Conservation (phyloP, 1,140 invertebrate species). For the Drosophila yakuba region DNA sequence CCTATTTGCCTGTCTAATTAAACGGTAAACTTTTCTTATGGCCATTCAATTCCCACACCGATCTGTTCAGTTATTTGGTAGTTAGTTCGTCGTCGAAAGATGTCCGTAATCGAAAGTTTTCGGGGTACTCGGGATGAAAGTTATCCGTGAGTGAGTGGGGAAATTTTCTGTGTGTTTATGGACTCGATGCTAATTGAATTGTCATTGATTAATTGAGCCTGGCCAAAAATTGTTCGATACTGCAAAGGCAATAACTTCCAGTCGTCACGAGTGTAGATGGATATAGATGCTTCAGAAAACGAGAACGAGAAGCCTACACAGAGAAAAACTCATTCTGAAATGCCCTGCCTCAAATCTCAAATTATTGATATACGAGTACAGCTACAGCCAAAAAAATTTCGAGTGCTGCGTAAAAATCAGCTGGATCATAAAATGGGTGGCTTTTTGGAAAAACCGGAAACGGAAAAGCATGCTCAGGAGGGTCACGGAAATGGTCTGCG, state of each 20-base stretch:
- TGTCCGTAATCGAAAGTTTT: constrained; percentile 6
- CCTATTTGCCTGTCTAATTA: constrained; percentile 72
- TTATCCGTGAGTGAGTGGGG: constrained; percentile 8
- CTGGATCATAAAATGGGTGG: constrained; percentile 3
- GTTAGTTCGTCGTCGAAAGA: constrained; percentile 7
- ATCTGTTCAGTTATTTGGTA: constrained; percentile 11
- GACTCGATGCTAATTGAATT: constrained; percentile 51
- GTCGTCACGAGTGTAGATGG: background rate
- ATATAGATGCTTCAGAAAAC: constrained; percentile 4
- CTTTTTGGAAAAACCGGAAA: constrained; percentile 18
- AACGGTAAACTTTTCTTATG: constrained; percentile 71
- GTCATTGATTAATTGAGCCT: constrained; percentile 47
- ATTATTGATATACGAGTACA: background rate
- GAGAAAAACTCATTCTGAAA: background rate
- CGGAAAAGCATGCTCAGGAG: constrained; percentile 9
- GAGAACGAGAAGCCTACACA: constrained; percentile 2
- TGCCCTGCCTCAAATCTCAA: background rate
- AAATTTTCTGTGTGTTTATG: constrained; percentile 34
- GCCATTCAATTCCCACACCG: constrained; percentile 48
- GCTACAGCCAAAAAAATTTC: background rate
- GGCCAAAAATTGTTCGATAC: constrained; percentile 10
- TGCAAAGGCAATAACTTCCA: constrained; percentile 35
- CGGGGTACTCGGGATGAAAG: background rate
- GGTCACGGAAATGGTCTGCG: constrained; percentile 23
- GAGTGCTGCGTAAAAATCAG: background rate